Evolutionary conservation across 2,113 vertebrate genomes (phyloP).

Genomic region (Lepus americanus): DNA sequence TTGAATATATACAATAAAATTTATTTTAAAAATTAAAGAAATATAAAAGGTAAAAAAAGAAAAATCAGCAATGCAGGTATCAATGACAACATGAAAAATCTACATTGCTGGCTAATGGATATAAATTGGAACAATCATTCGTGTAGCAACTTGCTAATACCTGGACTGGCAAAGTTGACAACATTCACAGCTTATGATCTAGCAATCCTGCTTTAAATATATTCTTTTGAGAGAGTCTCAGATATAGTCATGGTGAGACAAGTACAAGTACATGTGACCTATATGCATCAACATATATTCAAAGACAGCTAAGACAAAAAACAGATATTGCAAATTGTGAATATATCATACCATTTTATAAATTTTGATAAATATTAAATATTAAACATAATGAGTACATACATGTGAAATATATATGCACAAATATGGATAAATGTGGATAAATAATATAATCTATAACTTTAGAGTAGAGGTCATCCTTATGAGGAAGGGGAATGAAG

Average conservation of each 20-base stretch:
- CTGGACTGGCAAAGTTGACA: not conserved
- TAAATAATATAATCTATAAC: not conserved
- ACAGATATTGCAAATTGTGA: not conserved
- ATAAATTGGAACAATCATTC: not conserved
- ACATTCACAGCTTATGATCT: not conserved
- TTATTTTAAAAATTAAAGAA: too few species aligned
- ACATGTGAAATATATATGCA: not conserved
- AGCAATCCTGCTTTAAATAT: not conserved
- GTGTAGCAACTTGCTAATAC: not conserved
- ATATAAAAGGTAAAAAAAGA: not conserved
- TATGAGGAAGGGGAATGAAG: not conserved
- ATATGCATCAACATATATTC: not conserved
- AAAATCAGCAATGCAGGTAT: not conserved
- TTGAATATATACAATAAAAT: too few species aligned
- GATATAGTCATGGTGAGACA: not conserved
- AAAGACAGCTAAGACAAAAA: not conserved
- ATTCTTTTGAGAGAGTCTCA: not conserved
- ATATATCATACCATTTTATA: not conserved
- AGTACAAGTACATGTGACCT: not conserved
- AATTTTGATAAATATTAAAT: conserved; percentile 8
- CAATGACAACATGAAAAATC: not conserved
- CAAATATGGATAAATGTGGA: not conserved
- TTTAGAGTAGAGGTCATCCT: not conserved
- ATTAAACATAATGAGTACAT: not conserved
- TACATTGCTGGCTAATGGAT: not conserved